Percentiles rank a stretch among this genome's conserved stretches.
Evolutionary conservation across 2,797 vertebrate genomes (phyloP).

Genomic region (Anableps anableps): DNA sequence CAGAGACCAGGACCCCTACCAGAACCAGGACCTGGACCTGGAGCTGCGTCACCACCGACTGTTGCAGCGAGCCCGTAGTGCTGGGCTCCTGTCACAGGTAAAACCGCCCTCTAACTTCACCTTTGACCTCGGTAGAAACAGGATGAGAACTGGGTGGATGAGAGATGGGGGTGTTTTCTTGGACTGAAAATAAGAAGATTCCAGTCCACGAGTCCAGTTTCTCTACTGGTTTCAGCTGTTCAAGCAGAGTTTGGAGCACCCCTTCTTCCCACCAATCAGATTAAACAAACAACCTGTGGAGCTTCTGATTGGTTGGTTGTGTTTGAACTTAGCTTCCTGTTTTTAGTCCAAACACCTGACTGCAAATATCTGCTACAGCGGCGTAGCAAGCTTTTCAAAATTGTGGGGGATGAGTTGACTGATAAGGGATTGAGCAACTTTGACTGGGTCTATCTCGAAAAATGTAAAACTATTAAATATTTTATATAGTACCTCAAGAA

Average conservation of each 20-base stretch:
- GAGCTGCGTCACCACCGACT: conserved; percentile 87
- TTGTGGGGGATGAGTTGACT: no score
- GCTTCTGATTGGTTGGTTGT: background rate
- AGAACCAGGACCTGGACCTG: conserved; percentile 56
- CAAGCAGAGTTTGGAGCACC: background rate
- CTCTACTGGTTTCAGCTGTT: background rate
- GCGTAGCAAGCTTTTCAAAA: no score
- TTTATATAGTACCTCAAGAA: no score
- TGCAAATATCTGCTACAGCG: no score
- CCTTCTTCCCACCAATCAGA: background rate
- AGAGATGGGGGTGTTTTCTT: no score
- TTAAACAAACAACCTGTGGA: background rate
- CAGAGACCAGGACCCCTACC: conserved; percentile 65
- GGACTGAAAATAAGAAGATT: no score
- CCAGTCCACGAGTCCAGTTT: background rate
- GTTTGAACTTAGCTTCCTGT: background rate
- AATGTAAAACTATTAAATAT: no score
- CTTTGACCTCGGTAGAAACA: background rate
- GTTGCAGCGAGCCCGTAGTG: conserved; percentile 87
- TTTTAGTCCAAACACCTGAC: background rate
- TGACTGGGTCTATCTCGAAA: no score
- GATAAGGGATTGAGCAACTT: no score
- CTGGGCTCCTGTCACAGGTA: conserved; percentile 83
- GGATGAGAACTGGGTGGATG: background rate
- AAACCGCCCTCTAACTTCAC: background rate